Conservation (phyloP, 2,797 vertebrate species). For the Hypotaenidia okinawae region DNA sequence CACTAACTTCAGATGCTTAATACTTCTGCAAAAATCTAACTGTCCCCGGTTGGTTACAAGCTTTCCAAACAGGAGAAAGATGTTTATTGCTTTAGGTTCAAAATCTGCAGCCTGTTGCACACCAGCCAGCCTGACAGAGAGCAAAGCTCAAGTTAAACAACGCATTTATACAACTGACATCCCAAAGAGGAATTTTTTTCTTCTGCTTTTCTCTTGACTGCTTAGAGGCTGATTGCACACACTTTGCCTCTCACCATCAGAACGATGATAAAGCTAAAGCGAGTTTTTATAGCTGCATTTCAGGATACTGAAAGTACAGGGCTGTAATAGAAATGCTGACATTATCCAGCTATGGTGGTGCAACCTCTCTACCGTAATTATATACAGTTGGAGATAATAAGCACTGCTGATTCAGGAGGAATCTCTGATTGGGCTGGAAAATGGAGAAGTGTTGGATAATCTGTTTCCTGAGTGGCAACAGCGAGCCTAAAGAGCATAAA, state of each 20-base stretch:
- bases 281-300: conserved; percentile 40
- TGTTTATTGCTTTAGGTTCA: neutral
- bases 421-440: conserved; percentile 54
- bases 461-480: conserved; percentile 49
- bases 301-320: neutral
- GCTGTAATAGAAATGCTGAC: conserved; percentile 34
- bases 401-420: conserved; percentile 45
- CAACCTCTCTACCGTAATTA: conserved; percentile 18
- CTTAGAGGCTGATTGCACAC: neutral
- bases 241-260: neutral
- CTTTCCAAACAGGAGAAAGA: neutral
- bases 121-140: neutral
- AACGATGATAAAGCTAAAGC: conserved; percentile 22
- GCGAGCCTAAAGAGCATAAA: conserved; percentile 13
- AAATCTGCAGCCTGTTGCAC: neutral
- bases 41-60: neutral
- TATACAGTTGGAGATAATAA: conserved; percentile 37
- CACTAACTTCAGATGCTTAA: neutral
- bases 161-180: neutral
- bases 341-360: conserved; percentile 10
- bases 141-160: neutral
- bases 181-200: neutral
- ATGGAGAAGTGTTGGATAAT: conserved; percentile 42
- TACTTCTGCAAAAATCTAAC: neutral
- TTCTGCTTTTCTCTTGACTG: neutral